Conservation (phyloP, 1,140 invertebrate genomes). For the Drosophila biarmipes region DNA sequence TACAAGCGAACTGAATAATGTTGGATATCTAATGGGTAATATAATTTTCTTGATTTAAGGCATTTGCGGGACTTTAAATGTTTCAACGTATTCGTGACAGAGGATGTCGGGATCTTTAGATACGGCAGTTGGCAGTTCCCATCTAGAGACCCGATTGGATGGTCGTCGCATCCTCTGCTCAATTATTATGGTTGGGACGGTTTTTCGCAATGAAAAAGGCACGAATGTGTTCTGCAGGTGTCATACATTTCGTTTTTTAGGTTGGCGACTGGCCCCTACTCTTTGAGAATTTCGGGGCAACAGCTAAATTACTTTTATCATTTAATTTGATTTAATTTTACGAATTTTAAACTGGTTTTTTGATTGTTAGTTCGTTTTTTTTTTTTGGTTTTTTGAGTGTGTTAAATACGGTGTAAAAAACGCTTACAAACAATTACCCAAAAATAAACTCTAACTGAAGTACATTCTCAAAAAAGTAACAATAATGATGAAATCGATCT, state of each 20-base stretch:
- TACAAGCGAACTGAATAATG: conserved; percentile 57
- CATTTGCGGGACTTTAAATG: conserved; percentile 63
- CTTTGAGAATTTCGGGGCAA: conserved; percentile 61
- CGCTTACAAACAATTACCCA: conserved; percentile 72
- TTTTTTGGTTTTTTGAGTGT: conserved; percentile 24
- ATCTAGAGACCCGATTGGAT: neutral
- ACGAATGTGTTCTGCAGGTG: conserved; percentile 69
- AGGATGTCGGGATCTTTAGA: neutral
- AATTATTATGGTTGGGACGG: conserved; percentile 62
- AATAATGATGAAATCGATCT: conserved; percentile 27
- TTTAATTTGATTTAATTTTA: conserved; percentile 61
- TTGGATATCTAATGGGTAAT: conserved; percentile 71
- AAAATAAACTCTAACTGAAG: conserved; percentile 64
- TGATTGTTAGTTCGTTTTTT: conserved; percentile 20
- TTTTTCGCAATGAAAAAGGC: conserved; percentile 80
- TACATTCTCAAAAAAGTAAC: conserved; percentile 63
- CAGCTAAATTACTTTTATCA: conserved; percentile 45
- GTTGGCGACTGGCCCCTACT: conserved; percentile 53
- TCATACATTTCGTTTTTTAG: conserved; percentile 49
- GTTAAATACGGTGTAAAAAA: conserved; percentile 63
- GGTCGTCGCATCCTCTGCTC: conserved; percentile 18
- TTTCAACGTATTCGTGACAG: conserved; percentile 57
- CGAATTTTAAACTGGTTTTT: conserved; percentile 61
- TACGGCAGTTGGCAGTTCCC: neutral
- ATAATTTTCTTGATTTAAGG: conserved; percentile 68